Evolutionary conservation across 2,113 vertebrate species (phyloP), one percentile per base, ranked within the genome.

Genomic region (Tringa solitaria): DNA sequence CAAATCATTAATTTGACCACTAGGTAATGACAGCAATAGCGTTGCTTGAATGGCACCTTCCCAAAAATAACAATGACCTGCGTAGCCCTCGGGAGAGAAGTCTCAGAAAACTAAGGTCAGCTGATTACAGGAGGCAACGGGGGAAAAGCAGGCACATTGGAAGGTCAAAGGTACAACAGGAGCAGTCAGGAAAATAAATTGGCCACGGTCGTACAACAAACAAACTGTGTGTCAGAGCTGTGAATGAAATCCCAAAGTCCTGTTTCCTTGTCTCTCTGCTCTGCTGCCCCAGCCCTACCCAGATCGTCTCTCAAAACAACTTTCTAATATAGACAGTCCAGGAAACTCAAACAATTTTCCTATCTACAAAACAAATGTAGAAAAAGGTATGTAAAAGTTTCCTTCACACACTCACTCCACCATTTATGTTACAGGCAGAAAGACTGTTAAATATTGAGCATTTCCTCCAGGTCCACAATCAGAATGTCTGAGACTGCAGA

Each of bases 131-230:
- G 37, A 77, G 56, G 53, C 27, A 54, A 20, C 0, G 0, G 56
- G 56, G 60, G 53, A n/a, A 70, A 88, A 90, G 75, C 46, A 74
- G 32, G 64, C 84, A 69, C 56, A 65, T 30, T 33, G 20, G 30
- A 76, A 92, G 87, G 87, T 89, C 91, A 95, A 61, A 92, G 60
- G 73, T 89, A 78, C 51, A 67, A 90, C 79, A 88, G 72, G 10
- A 92, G 89, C 91, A 94, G 73, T 63, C 80, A 90, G 69, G 60
- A 93, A 90, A 95, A 94, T 84, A 94, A 92, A 90, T 14, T 72
- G 35, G 48, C 69, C 60, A 78, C 0, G 0, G 60, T 59, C 7
- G 1, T 77, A 84, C 69, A 92, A 80, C 87, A 95, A 92, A 96
- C 89, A 90, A 96, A 84, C 77, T 61, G 53, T 41, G 46, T 75